Percentiles rank a stretch among this genome's conserved stretches.
Conservation (phyloP, 2,113 vertebrate species). For the Tretioscincus oriximinensis region DNA sequence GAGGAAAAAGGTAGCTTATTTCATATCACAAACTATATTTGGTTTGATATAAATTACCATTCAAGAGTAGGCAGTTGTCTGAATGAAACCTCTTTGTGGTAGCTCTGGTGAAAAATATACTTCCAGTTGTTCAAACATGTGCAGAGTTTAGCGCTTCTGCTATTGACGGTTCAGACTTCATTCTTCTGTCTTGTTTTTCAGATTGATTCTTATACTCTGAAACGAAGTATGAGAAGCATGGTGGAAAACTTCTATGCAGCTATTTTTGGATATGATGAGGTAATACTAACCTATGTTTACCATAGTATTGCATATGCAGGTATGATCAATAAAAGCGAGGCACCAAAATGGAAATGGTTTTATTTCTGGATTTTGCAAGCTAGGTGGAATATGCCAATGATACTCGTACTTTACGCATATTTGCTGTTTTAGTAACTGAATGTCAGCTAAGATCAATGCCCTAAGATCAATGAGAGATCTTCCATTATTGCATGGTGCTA, state of each 20-base stretch:
- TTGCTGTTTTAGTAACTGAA: neutral
- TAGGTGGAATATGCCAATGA: neutral
- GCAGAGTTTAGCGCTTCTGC: neutral
- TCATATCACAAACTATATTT: no score
- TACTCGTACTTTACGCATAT: neutral
- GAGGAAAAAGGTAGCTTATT: no score
- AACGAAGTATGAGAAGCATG: conserved; percentile 85
- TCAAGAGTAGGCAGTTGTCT: neutral
- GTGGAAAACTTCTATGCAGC: conserved; percentile 93
- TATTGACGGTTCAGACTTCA: neutral
- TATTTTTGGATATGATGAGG: conserved; percentile 98
- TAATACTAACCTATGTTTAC: conserved; percentile 60
- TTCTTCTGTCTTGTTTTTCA: conserved; percentile 66
- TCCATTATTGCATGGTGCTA: neutral
- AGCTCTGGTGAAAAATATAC: neutral
- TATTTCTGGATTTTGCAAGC: neutral
- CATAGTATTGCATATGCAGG: neutral
- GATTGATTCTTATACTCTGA: conserved; percentile 86
- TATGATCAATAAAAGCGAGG: conserved; percentile 2
- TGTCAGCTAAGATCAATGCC: neutral
- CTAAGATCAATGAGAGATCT: neutral
- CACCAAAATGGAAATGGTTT: neutral
- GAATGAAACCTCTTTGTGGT: neutral
- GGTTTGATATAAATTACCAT: neutral
- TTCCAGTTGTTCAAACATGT: neutral